Evolutionary conservation across 2,888 invertebrate genomes (phyloP).

Genomic region (Pseudanteris insignis): DNA sequence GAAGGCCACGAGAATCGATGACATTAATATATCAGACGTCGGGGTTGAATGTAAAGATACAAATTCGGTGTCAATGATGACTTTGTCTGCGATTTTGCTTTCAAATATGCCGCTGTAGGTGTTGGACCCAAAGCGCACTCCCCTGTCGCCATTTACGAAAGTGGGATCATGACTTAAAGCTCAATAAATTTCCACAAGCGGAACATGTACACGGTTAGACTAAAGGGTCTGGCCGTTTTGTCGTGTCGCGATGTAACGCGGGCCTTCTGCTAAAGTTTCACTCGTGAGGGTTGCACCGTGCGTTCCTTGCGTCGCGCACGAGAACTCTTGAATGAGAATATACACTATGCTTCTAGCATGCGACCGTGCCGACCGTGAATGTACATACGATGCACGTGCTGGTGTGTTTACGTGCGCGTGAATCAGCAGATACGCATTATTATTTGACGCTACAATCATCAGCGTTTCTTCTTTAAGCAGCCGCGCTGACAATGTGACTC

Average conservation of each 20-base stretch:
- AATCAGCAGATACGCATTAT: too few species aligned
- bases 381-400: slow-evolving; percentile 22
- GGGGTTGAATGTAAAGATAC: slow-evolving; percentile 15
- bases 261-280: slow-evolving; percentile 50
- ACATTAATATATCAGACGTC: slow-evolving; percentile 24
- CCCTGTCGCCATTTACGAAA: slow-evolving; percentile 34
- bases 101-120: slow-evolving; percentile 31
- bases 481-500: too few species aligned
- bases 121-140: slow-evolving; percentile 25
- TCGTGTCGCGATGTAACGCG: slow-evolving; percentile 47
- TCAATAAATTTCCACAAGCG: slow-evolving; percentile 48
- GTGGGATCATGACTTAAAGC: slow-evolving; percentile 46
- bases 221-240: slow-evolving; percentile 37
- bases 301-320: slow-evolving; percentile 37
- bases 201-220: slow-evolving; percentile 46
- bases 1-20: too few species aligned
- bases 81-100: slow-evolving; percentile 30
- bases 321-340: slow-evolving; percentile 42
- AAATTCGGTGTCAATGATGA: slow-evolving; percentile 26
- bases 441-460: too few species aligned
- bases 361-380: slow-evolving; percentile 7
- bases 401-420: slow-evolving; percentile 23
- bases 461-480: too few species aligned
- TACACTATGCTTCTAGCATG: slow-evolving; percentile 27
- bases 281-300: slow-evolving; percentile 42